Evolutionary conservation across 2,888 invertebrate species (phyloP).

Genomic region (Plemyria rubiginata): DNA sequence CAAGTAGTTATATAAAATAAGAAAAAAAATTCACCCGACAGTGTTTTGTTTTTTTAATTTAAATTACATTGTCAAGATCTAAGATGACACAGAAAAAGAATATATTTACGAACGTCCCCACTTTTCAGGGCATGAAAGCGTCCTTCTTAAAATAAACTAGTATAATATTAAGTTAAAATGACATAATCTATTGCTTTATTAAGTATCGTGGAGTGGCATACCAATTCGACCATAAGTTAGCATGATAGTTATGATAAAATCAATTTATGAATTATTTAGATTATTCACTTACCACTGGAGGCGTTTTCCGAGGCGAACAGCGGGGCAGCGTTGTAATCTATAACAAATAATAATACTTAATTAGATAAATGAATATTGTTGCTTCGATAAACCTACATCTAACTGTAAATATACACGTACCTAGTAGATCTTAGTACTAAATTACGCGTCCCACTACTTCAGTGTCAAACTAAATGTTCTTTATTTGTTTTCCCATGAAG

Average conservation of each 20-base stretch:
- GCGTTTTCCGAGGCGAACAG: conserved; percentile 85
- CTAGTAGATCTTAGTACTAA: neutral
- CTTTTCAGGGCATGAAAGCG: neutral
- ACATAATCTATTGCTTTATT: conserved; percentile 19
- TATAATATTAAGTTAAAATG: too few relatives aligned
- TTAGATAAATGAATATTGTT: conserved; percentile 6
- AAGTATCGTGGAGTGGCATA: conserved; percentile 4
- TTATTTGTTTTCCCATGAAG: too few relatives aligned
- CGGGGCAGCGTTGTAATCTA: conserved; percentile 85
- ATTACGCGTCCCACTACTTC: neutral
- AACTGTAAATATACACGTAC: neutral
- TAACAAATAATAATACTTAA: conserved; percentile 51
- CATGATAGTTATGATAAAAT: conserved; percentile 18
- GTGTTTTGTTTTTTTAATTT: too few relatives aligned
- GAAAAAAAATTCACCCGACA: too few relatives aligned
- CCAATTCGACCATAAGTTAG: conserved; percentile 15
- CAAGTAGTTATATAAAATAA: too few relatives aligned
- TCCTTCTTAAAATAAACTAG: neutral
- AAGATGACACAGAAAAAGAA: neutral
- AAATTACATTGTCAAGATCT: neutral
- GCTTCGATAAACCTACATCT: neutral
- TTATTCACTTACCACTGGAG: conserved; percentile 77
- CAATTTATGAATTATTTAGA: conserved; percentile 25
- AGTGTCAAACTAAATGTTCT: neutral
- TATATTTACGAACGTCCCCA: neutral